A percentile compares a stretch with the other conserved stretches of the same genome.
Conservation (phyloP, 1,140 invertebrate genomes). For the Stegodyphus mimosarum region DNA sequence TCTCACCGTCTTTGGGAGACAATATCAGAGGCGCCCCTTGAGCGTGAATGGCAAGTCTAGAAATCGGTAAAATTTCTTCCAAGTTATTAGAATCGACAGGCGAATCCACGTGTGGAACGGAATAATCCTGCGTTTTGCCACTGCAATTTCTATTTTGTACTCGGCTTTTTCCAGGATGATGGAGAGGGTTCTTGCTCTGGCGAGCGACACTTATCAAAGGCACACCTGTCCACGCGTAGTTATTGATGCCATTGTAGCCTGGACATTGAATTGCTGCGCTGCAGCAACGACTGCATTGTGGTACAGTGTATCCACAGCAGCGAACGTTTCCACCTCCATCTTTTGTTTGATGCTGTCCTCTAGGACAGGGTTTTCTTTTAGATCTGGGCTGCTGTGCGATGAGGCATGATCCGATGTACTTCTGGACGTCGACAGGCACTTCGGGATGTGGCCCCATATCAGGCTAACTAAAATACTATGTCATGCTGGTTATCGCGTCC, state of each 20-base stretch:
- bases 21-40: slow-evolving; percentile 56
- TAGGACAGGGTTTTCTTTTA: slow-evolving; percentile 53
- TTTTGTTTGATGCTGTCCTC: neutral
- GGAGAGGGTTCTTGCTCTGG: slow-evolving; percentile 7
- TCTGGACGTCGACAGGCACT: slow-evolving; percentile 72
- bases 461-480: slow-evolving; percentile 6
- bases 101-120: neutral
- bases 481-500: slow-evolving; percentile 8
- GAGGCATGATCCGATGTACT: slow-evolving; percentile 76
- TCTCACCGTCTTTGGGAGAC: slow-evolving; percentile 34
- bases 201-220: slow-evolving; percentile 76
- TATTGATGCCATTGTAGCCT: slow-evolving; percentile 26
- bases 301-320: slow-evolving; percentile 16
- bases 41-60: slow-evolving; percentile 52
- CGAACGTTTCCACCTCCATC: neutral
- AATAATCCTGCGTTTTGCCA: too few species aligned
- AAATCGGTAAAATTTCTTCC: slow-evolving; percentile 42
- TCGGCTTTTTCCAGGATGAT: slow-evolving; percentile 3
- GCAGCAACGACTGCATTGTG: slow-evolving; percentile 34
- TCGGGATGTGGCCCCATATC: slow-evolving; percentile 57
- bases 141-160: neutral
- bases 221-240: slow-evolving; percentile 74
- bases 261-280: slow-evolving; percentile 7
- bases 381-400: slow-evolving; percentile 70
- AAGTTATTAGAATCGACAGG: neutral